Base-by-base conservation (phyloP, 2,797 vertebrate species). In the Thripadectes ignobilis region DNA sequence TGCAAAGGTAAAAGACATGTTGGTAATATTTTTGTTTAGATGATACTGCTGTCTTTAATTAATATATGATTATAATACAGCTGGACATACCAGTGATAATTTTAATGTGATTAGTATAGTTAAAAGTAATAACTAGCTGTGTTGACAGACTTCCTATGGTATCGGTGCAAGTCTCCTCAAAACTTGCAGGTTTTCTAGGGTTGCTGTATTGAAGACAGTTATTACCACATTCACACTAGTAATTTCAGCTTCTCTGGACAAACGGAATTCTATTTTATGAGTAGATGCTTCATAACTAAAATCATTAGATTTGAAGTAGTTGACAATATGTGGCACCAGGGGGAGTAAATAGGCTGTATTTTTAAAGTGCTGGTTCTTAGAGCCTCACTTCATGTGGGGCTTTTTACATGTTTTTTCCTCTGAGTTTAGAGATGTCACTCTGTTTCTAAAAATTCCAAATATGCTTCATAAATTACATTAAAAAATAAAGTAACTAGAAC, bases 291-390 rank as follows among this genome's bases (percentile, higher is more conserved):
- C 17, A 30, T 59, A 67, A 79, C 6, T 67, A 5, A 0, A 20
- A 61, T 76, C 43, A 17, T 12, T 80, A 36, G 19, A 65, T 45
- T 85, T 54, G 19, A 89, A 75, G 92, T 78, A 96, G 66, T 89
- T 92, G 49, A 62, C 57, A 41, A 29, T 32, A 26, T 77, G 52
- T 88, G 82, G 58, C 96, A 96, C 81, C 73, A 97, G 96, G 78
- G 94, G 95, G 96, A 94, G 93, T 92, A 92, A 89, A 85, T 10
- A 61, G 32, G 13, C 89, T 83, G 3, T 85, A 11, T 54, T 92
- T 90, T 54, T 74, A 16, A 85, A 80, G 38, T 65, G 38, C 26
- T 68, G 1, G 34, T 48, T 73, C 14, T 49, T 69, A 59, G 23
- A 67, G 23, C 36, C 19, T 88, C 1, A 2, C 22, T 76, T 87